Conservation (phyloP, 2,888 invertebrate species). For the Zaprionus obscuricornis region DNA sequence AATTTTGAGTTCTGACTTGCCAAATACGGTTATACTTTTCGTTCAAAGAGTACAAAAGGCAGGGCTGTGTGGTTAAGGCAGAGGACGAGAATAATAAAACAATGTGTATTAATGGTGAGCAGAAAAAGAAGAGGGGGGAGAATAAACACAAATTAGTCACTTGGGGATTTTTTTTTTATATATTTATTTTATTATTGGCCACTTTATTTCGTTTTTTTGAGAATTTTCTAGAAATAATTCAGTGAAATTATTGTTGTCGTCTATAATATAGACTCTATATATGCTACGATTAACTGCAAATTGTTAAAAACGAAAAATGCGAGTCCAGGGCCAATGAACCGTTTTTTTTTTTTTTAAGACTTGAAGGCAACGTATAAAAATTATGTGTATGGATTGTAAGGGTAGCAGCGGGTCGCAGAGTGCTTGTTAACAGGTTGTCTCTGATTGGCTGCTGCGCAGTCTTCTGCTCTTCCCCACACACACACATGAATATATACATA, state of each 20-base stretch:
- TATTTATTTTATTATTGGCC: constrained; percentile 6
- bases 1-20: neutral
- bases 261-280: constrained; percentile 11
- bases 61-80: neutral
- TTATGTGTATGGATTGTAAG: constrained; percentile 1
- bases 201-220: neutral
- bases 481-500: neutral
- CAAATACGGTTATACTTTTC: constrained; percentile 10
- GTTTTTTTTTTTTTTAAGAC: too few relatives aligned
- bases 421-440: constrained; percentile 14
- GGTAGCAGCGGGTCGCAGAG: neutral
- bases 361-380: too few relatives aligned
- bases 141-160: constrained; percentile 28
- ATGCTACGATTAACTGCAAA: constrained; percentile 19
- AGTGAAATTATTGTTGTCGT: constrained; percentile 27
- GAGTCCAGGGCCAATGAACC: constrained; percentile 51
- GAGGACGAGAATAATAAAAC: neutral
- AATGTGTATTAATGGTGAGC: too few relatives aligned
- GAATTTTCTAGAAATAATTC: constrained; percentile 14
- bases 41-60: too few relatives aligned
- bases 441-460: constrained; percentile 41
- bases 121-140: neutral
- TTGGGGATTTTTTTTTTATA: constrained; percentile 31
- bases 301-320: constrained; percentile 33
- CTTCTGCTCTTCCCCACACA: constrained; percentile 12